Evolutionary conservation across 1,140 invertebrate species (phyloP).

Genomic region (Phthorimaea operculella): DNA sequence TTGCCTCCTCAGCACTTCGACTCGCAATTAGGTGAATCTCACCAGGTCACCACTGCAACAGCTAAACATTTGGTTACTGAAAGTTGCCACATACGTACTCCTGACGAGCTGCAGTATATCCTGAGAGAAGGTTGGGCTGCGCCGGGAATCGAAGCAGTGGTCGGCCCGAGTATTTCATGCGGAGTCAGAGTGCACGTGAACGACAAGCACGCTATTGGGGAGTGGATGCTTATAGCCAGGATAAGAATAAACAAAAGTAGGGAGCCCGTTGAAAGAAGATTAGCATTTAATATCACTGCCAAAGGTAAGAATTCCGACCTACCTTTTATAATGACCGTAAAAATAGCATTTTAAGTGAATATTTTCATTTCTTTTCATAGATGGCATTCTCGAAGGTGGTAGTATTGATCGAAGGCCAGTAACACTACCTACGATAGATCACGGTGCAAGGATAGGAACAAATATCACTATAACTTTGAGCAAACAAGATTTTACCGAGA

Average conservation of each 20-base stretch:
- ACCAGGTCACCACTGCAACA: neutral
- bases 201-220: conserved; percentile 9
- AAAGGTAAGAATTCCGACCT: conserved; percentile 29
- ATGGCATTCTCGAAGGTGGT: too few relatives aligned
- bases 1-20: neutral
- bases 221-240: conserved; percentile 14
- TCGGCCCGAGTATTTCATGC: conserved; percentile 1
- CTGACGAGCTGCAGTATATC: conserved; percentile 10
- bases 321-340: too few relatives aligned
- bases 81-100: conserved; percentile 14
- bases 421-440: too few relatives aligned
- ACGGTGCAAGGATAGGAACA: neutral
- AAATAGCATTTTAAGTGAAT: too few relatives aligned
- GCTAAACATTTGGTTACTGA: neutral
- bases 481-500: conserved; percentile 10
- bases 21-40: neutral
- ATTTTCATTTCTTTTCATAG: too few relatives aligned
- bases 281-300: conserved; percentile 33
- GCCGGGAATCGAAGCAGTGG: conserved; percentile 9
- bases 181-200: conserved; percentile 6
- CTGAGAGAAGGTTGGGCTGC: conserved; percentile 13
- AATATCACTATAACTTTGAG: conserved; percentile 16
- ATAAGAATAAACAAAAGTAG: neutral
- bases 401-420: too few relatives aligned
- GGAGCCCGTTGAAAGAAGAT: conserved; percentile 29